phyloP scores from a whole-genome alignment of 2,888 invertebrate genomes.

The Drosophila mulleri region DNA sequence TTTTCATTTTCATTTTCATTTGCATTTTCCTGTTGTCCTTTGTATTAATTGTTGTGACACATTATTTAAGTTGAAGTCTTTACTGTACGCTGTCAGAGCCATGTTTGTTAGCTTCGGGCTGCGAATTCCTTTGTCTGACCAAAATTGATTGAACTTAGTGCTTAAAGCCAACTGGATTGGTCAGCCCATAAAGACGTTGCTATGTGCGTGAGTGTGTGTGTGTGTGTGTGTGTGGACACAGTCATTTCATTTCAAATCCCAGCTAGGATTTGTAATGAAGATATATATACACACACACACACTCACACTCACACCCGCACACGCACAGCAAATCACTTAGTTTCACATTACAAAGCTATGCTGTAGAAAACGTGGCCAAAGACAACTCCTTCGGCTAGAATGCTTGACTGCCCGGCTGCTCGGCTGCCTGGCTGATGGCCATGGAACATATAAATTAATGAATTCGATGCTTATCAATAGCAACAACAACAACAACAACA shows the following conservation, averaged over 20 bases:
- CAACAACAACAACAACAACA: slow-evolving; percentile 27
- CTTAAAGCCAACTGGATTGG: slow-evolving; percentile 68
- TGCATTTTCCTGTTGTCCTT: slow-evolving; percentile 22
- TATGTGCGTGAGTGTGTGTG: slow-evolving; percentile 1
- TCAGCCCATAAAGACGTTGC: slow-evolving; percentile 43
- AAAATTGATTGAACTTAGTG: slow-evolving; percentile 81
- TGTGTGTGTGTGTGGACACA: slow-evolving; percentile 29
- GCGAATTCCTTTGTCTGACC: slow-evolving; percentile 45
- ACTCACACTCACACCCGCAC: neutral
- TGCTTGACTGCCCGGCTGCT: slow-evolving; percentile 7
- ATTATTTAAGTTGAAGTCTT: slow-evolving; percentile 72
- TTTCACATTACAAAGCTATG: slow-evolving; percentile 80
- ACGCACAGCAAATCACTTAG: slow-evolving; percentile 73
- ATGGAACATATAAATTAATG: slow-evolving; percentile 79
- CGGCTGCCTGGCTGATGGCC: slow-evolving; percentile 46
- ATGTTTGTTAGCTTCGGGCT: slow-evolving; percentile 29
- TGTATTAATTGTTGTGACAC: slow-evolving; percentile 80
- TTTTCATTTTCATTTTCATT: neutral
- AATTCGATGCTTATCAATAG: slow-evolving; percentile 82
- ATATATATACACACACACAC: slow-evolving; percentile 46
- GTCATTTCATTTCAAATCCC: slow-evolving; percentile 74
- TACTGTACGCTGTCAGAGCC: slow-evolving; percentile 57
- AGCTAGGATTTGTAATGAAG: slow-evolving; percentile 73
- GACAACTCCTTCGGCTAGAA: slow-evolving; percentile 56
- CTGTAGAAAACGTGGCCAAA: slow-evolving; percentile 38